Evolutionary conservation across 2,113 vertebrate species (phyloP).

Genomic region (Hippocampus zosterae): DNA sequence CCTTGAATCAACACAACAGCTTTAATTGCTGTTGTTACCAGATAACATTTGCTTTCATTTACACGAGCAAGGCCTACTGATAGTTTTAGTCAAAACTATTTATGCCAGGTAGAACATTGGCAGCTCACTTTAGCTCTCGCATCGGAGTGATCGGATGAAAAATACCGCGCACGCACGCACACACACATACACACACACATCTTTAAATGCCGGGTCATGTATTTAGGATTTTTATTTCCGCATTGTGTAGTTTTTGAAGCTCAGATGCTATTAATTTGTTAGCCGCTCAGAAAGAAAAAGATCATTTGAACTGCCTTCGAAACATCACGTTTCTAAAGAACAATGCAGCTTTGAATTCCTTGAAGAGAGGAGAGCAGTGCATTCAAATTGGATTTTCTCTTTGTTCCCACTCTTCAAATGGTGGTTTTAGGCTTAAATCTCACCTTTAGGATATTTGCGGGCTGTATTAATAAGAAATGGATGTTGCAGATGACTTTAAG

Average conservation of each 20-base stretch:
- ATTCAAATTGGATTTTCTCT: constrained; percentile 19
- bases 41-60: constrained; percentile 66
- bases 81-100: constrained; percentile 43
- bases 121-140: constrained; percentile 44
- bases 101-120: constrained; percentile 39
- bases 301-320: constrained; percentile 32
- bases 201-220: constrained; percentile 25
- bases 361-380: constrained; percentile 20
- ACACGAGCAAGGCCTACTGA: constrained; percentile 55
- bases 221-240: constrained; percentile 24
- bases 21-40: constrained; percentile 40
- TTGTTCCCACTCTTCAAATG: constrained; percentile 11
- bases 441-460: constrained; percentile 45
- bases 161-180: neutral
- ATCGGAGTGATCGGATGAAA: constrained; percentile 53
- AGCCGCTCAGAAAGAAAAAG: constrained; percentile 30
- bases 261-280: constrained; percentile 35
- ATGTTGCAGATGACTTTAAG: constrained; percentile 66
- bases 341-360: constrained; percentile 14
- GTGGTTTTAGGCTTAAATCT: constrained; percentile 29
- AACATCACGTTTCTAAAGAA: constrained; percentile 14
- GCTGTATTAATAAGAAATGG: constrained; percentile 65
- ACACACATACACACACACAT: constrained; percentile 18
- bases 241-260: constrained; percentile 32
- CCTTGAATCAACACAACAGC: constrained; percentile 63